Conservation (phyloP, 2,797 vertebrate genomes). For the Protosalanx chinensis region DNA sequence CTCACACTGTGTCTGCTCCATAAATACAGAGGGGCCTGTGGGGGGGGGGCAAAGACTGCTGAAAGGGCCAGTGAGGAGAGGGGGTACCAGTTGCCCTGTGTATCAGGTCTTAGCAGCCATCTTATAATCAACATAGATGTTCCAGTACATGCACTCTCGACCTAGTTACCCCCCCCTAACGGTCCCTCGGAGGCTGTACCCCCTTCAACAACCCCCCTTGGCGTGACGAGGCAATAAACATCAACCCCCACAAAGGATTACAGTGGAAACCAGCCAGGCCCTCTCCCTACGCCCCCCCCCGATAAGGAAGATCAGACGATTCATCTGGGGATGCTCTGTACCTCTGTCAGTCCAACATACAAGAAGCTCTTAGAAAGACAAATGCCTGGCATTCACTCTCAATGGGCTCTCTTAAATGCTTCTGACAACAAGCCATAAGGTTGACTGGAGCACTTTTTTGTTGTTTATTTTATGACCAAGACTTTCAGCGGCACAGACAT, state of each 20-base stretch:
- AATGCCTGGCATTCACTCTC: slow-evolving; percentile 20
- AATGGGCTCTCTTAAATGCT: slow-evolving; percentile 25
- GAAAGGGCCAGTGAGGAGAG: slow-evolving; percentile 27
- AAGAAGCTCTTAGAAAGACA: slow-evolving; percentile 24
- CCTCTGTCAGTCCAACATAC: slow-evolving; percentile 5
- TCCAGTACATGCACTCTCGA: slow-evolving; percentile 47
- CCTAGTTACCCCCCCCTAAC: slow-evolving; percentile 11
- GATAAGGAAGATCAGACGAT: slow-evolving; percentile 3
- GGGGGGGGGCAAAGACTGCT: slow-evolving; percentile 39
- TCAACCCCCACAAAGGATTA: neutral
- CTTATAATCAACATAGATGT: slow-evolving; percentile 41
- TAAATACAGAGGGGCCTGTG: slow-evolving; percentile 61
- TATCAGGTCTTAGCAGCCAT: slow-evolving; percentile 16
- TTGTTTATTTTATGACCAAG: slow-evolving; percentile 15
- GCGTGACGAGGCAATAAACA: slow-evolving; percentile 57
- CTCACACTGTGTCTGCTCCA: slow-evolving; percentile 65
- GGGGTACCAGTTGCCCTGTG: neutral
- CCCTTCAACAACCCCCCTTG: slow-evolving; percentile 42
- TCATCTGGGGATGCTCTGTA: neutral
- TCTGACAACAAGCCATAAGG: slow-evolving; percentile 1
- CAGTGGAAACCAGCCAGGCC: slow-evolving; percentile 1
- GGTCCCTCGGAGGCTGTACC: slow-evolving; percentile 46
- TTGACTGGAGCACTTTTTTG: neutral
- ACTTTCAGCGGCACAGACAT: slow-evolving; percentile 28
- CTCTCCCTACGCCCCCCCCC: slow-evolving; percentile 9